A percentile compares a stretch with the other conserved stretches of the same genome.
These are phyloP conservation scores for Podargus strigoides DNA, from an alignment of 2,797 vertebrate species.

Conservation along the genomic window DNA sequence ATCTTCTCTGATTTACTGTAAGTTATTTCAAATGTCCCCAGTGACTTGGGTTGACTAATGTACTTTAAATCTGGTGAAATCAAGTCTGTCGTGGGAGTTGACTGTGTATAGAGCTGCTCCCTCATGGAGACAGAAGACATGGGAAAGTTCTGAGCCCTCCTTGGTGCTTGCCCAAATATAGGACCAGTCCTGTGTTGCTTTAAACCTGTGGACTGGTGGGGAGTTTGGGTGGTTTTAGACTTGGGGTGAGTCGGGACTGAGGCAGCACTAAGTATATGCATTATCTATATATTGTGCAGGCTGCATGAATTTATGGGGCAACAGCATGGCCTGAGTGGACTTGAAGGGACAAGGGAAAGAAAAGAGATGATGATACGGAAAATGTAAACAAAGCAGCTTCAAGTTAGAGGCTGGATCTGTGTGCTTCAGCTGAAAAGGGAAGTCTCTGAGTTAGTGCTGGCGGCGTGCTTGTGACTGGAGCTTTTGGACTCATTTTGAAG, in stretches of 20 bases:
- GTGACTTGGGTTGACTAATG: conserved; percentile 22
- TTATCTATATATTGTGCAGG: not conserved
- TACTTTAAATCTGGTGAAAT: conserved; percentile 34
- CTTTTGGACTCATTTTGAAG: not conserved
- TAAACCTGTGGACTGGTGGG: not conserved
- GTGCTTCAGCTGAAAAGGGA: not conserved
- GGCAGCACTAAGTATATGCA: not conserved
- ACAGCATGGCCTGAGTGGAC: not conserved
- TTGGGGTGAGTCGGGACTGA: not conserved
- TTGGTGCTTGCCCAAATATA: not conserved
- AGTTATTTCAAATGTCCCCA: conserved; percentile 1
- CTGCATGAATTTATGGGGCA: not conserved
- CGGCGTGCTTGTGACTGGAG: not conserved
- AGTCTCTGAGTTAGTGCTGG: not conserved
- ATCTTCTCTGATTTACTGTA: conserved; percentile 1
- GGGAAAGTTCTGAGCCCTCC: not conserved
- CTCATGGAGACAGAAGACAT: fast-evolving
- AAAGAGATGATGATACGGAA: not conserved
- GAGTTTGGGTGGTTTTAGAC: not conserved
- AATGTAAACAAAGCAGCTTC: not conserved
- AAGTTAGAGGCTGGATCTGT: fast-evolving
- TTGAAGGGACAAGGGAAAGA: not conserved
- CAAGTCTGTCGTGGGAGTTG: not conserved
- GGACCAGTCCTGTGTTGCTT: not conserved
- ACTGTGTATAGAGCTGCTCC: not conserved